Evolutionary conservation across 2,113 vertebrate genomes (phyloP), one percentile per base, ranked within the genome.

Genomic region (Antennarius striatus): DNA sequence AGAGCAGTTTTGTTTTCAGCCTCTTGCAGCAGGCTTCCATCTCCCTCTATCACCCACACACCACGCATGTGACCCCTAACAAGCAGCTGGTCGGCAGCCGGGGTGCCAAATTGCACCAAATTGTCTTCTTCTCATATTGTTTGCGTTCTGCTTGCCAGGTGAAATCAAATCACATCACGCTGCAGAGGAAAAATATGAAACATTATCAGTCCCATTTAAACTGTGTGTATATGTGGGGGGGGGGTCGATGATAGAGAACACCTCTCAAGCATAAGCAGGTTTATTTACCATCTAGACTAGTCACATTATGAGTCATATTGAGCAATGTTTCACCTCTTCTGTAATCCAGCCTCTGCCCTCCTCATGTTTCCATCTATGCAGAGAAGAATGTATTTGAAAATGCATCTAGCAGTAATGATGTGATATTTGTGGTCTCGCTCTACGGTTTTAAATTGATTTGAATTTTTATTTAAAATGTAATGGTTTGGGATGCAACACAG

Each of bases 141-240:
- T 66, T 60, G 53, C 40, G 1, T 58, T 40, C 55, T n/a, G 62
- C 49, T 39, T 14, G 48, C 40, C 54, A 29, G 29, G 52, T 52
- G 10, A 12, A 81, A 84, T 76, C 61, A 30, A 51, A 79, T 73
- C 65, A 49, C 48, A 40, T 64, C 30, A 10, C 16, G 14, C 56
- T 16, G 61, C 8, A 3, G 46, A 63, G 15, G 12, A 53, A 49
- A 49, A 56, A 42, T 15, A 52, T 61, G 50, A 67, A 48, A 54
- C 6, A 0, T 4, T 32, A 30, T 52, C 22, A 45, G 52, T 71
- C 9, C 5, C 14, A 47, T 17, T 60, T 14, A 51, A 22, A 22
- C 22, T 22, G 22, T 22, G 22, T 22, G 22, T 22, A 2, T 22
- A 2, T 22, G 22, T 22, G 14, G 57, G 22, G 15, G 55, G 53